Conservation (phyloP, 2,113 vertebrate species). For the Hemichromis elongatus region DNA sequence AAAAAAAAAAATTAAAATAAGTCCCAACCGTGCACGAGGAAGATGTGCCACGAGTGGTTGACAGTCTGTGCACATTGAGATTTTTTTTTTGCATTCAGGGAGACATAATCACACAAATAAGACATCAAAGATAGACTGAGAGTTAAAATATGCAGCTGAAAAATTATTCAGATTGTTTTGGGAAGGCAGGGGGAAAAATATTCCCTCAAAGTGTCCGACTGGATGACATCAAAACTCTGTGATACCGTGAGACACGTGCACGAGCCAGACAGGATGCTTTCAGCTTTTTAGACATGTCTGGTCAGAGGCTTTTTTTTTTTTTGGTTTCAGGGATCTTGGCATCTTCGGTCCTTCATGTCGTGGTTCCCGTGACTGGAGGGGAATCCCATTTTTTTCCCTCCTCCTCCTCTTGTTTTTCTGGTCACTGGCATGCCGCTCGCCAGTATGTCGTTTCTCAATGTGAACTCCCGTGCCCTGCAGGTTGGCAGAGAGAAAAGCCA, state of each 20-base stretch:
- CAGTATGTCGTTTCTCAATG: slow-evolving; percentile 43
- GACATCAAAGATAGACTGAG: slow-evolving; percentile 78
- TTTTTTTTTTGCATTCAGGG: slow-evolving; percentile 40
- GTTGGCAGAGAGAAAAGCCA: slow-evolving; percentile 3
- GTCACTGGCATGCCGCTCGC: slow-evolving; percentile 36
- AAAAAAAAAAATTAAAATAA: slow-evolving; percentile 36
- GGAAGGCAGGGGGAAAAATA: slow-evolving; percentile 73
- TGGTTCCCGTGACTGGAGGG: slow-evolving; percentile 44
- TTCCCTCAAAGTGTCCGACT: slow-evolving; percentile 74
- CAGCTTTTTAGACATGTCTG: neutral
- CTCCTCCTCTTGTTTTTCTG: slow-evolving; percentile 4
- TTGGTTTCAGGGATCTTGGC: slow-evolving; percentile 51
- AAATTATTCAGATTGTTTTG: slow-evolving; percentile 75
- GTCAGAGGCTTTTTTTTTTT: neutral
- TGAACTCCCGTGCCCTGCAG: slow-evolving; percentile 34
- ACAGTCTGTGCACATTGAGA: slow-evolving; percentile 53
- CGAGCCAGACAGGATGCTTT: neutral
- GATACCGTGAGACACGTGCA: slow-evolving; percentile 40
- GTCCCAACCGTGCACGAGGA: slow-evolving; percentile 54
- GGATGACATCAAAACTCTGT: slow-evolving; percentile 69
- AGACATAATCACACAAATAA: slow-evolving; percentile 79
- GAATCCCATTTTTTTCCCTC: slow-evolving; percentile 5
- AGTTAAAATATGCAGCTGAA: slow-evolving; percentile 77
- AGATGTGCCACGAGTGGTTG: slow-evolving; percentile 58
- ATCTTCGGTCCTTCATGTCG: slow-evolving; percentile 23